Conservation (phyloP, 1,140 invertebrate genomes). For the Camponotus vicinus region DNA sequence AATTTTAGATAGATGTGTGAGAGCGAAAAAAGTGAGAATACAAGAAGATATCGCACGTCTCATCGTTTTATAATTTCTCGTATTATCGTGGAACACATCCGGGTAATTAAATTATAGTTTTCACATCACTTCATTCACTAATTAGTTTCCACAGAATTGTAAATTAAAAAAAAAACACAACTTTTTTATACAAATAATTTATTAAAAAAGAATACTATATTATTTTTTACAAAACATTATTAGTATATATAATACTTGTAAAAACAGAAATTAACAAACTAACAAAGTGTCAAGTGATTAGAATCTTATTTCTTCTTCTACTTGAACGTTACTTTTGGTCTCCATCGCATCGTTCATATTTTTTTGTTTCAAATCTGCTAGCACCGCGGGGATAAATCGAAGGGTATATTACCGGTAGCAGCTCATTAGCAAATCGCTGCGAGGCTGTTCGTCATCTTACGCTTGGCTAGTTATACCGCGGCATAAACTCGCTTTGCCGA, state of each 20-base stretch:
- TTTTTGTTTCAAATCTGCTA: not conserved
- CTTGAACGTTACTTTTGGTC: not conserved
- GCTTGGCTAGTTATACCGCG: constrained; percentile 74
- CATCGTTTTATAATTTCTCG: not conserved
- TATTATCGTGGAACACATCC: not conserved
- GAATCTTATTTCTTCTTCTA: not conserved
- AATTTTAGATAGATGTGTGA: not conserved
- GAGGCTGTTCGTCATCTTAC: constrained; percentile 77
- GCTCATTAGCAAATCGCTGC: constrained; percentile 75
- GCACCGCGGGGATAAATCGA: constrained; percentile 15
- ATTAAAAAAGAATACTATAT: not conserved
- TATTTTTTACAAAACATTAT: not conserved
- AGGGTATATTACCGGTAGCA: constrained; percentile 70
- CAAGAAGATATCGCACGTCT: not conserved
- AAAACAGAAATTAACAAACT: not conserved
- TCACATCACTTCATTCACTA: no score
- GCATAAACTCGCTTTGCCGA: constrained; percentile 71
- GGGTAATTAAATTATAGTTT: not conserved
- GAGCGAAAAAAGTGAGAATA: not conserved
- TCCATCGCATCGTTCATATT: not conserved
- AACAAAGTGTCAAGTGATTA: not conserved
- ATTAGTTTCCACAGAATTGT: not conserved
- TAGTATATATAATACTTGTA: not conserved
- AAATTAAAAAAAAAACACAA: not conserved
- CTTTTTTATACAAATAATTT: not conserved